Percentiles rank a stretch among this genome's conserved stretches.
Evolutionary conservation across 1,140 invertebrate species (phyloP).

Genomic region (Teleopsis dalmanni): DNA sequence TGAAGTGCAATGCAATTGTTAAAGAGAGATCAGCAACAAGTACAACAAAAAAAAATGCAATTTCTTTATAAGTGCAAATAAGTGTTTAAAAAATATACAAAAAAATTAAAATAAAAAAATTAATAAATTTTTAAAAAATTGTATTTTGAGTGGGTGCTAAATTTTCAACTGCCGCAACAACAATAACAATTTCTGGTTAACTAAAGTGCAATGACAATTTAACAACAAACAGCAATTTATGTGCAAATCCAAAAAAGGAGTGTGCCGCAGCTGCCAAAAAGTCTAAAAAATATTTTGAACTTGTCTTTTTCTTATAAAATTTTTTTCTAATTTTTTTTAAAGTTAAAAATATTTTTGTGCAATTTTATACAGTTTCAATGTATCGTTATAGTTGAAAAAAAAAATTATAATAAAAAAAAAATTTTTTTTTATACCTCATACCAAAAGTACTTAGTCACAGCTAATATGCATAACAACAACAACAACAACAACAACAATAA

Average conservation of each 20-base stretch:
- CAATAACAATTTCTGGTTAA: conserved; percentile 13
- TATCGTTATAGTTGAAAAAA: too few species aligned
- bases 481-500: conserved; percentile 15
- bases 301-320: too few species aligned
- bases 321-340: too few species aligned
- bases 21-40: background rate
- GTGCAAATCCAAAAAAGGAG: background rate
- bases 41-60: background rate
- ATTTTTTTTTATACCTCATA: too few species aligned
- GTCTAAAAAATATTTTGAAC: too few species aligned
- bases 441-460: too few species aligned
- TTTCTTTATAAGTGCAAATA: background rate
- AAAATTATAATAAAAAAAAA: too few species aligned
- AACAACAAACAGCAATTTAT: background rate
- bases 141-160: conserved; percentile 6
- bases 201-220: background rate
- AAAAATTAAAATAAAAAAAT: background rate
- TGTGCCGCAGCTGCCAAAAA: too few species aligned
- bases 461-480: conserved; percentile 2
- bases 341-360: too few species aligned
- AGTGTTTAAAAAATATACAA: background rate
- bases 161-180: conserved; percentile 12
- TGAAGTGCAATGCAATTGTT: background rate
- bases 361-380: too few species aligned
- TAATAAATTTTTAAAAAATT: background rate